phyloP scores from a whole-genome alignment of 1,140 invertebrate genomes.

The Brachionus angularis region DNA sequence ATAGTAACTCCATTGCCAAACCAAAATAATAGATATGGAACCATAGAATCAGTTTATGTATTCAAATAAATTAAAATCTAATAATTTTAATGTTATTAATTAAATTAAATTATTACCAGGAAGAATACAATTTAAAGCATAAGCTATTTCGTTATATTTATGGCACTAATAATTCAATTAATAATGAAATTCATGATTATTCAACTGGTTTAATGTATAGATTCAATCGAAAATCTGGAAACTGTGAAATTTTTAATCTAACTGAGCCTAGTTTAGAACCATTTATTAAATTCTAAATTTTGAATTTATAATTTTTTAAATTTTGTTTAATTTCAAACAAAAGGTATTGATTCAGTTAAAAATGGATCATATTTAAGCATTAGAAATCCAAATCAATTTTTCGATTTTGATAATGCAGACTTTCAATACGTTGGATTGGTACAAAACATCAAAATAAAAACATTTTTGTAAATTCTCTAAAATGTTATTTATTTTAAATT shows the following conservation, averaged over 20 bases:
- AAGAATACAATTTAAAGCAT: constrained; percentile 32
- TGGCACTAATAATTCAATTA: constrained; percentile 7
- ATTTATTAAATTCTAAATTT: no score
- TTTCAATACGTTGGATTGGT: constrained; percentile 34
- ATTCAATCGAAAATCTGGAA: neutral
- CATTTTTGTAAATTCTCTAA: neutral
- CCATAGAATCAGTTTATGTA: constrained; percentile 2
- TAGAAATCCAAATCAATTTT: constrained; percentile 14
- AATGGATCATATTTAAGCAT: constrained; percentile 4
- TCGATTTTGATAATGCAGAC: neutral
- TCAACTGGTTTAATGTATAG: constrained; percentile 16
- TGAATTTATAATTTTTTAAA: no score
- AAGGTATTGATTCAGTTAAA: neutral
- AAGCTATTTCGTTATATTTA: constrained; percentile 10
- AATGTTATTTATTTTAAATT: no score
- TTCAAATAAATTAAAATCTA: neutral
- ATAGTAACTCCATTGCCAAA: constrained; percentile 8
- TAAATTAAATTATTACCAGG: neutral
- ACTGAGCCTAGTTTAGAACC: no score
- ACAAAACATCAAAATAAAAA: neutral
- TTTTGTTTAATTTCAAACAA: no score
- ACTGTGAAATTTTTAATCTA: neutral
- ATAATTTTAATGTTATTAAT: neutral
- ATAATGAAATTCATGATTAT: constrained; percentile 35
- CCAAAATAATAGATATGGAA: neutral